Evolutionary conservation across 2,113 vertebrate genomes (phyloP), one percentile per base, ranked within the genome.

Genomic region (Rhizomys pruinosus): DNA sequence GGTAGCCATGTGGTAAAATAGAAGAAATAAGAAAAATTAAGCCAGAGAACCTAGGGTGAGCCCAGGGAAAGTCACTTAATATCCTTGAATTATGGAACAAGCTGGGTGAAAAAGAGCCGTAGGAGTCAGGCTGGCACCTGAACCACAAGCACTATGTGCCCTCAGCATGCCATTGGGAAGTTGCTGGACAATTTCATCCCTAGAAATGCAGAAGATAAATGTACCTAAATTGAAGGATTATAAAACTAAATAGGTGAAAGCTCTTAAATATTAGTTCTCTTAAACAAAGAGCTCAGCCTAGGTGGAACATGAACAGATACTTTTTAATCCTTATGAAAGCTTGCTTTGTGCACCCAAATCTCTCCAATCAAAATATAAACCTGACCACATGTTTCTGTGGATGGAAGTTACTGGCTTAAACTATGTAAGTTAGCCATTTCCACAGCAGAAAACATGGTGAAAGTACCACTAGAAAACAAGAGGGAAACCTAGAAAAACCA

Each of bases 391-490:
- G 32, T 79, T 57, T 71, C 1, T 27, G 68, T 55, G n/a, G 1
- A 16, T 92, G 32, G 23, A 77, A 71, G 16, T 8, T n/a, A 92
- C 27, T 80, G 22, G 37, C 25, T 64, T 79, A 57, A 92, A 74
- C 9, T 57, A 0, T 32, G 64, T 2, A 80, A 85, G 12, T 72
- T 32, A 80, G 22, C 34, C 29, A 92, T 34, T 81, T 85, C 59
- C 42, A 72, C n/a, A 76, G 23, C 34, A 61, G 61, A 23, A 84
- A 92, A 81, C 63, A 57, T 57, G 80, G 11, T 69, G 42, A 71
- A 84, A 91, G 4, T 72, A 20, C 73, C 94, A 89, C 84, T 76
- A 66, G 22, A n/a, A 90, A 66, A 84, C 72, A 23, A 8, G 34
- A 55, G 17, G 47, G 44, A 68, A 79, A 68, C 34, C 42, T 84